These are phyloP conservation scores for Butastur rufipennis DNA, from an alignment of 2,113 vertebrate species.

Conservation along the genomic window DNA sequence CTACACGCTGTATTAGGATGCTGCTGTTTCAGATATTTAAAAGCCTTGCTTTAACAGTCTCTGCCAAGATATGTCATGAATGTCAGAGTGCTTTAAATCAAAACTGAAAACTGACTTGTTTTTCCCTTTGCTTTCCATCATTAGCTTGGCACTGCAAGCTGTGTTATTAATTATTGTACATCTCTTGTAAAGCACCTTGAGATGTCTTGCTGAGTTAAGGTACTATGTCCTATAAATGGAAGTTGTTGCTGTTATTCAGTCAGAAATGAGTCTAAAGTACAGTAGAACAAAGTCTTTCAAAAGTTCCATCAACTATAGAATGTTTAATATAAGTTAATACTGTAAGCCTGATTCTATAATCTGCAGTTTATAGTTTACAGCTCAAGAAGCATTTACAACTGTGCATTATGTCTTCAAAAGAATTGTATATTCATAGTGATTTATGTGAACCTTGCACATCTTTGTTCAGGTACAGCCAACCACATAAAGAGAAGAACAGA, in stretches of 20 bases:
- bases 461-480: neutral
- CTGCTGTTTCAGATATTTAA: neutral
- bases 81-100: constrained; percentile 20
- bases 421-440: neutral
- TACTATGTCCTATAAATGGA: neutral
- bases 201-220: neutral
- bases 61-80: neutral
- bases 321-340: neutral
- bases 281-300: neutral
- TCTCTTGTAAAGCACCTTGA: constrained; percentile 37
- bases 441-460: neutral
- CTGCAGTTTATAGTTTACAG: neutral
- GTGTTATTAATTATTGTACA: constrained; percentile 33
- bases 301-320: neutral
- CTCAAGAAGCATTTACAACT: neutral
- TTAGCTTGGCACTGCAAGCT: constrained; percentile 12
- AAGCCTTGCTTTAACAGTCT: neutral
- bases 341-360: neutral
- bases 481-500: neutral
- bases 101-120: constrained; percentile 20
- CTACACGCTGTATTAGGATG: neutral
- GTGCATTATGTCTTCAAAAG: neutral
- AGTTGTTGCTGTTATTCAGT: neutral
- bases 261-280: neutral
- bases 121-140: constrained; percentile 22